Base-by-base conservation (phyloP, 2,888 invertebrate species). In the Rotaria magnacalcarata region DNA sequence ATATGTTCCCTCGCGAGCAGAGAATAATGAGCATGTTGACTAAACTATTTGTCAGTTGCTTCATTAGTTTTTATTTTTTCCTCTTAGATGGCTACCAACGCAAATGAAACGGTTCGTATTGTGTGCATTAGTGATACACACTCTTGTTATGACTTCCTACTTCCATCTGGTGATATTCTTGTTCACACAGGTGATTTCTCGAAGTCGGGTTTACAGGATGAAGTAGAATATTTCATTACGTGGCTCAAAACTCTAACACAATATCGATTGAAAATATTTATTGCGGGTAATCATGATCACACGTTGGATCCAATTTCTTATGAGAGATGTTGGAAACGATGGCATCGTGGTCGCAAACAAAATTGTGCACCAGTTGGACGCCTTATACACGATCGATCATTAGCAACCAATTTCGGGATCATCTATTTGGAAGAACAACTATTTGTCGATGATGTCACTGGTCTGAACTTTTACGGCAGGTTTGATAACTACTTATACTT, bases 101-200 rank as follows among this genome's bases (percentile, higher is more conserved):
- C 24, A 54, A n/a, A 19, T 24, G 43, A 34, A 47, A 27, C 84
- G 84, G 41, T 67, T 47, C 56, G 86, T n/a, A 50, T 86, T n/a
- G 86, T 86, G 7, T 86, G 86, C 50, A 85, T 86, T 21, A 85
- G 85, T 24, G 86, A 86, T 56, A 86, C 85, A 8, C 86, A 86
- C 52, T 14, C 56, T n/a, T 2, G 21, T 7, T 50, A 50, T 19
- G 43, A 34, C 19, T 54, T 21, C 1, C 0, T 5, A 0, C 56
- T 85, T 27, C 85, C 85, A 27, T 92, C 93, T 86, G 95, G 95
- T 24, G 86, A 86, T 85, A 58, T 86, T 50, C 47, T 86, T 24
- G 54, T 86, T 27, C 86, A 86, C 34, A 56, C 75, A 41, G 54
- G 54, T 54, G 86, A 86, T 43, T 86, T 86, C 50, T 74, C 58